Evolutionary conservation across 1,140 invertebrate genomes (phyloP), one percentile per base, ranked within the genome.

Genomic region (Hyphantria cunea): DNA sequence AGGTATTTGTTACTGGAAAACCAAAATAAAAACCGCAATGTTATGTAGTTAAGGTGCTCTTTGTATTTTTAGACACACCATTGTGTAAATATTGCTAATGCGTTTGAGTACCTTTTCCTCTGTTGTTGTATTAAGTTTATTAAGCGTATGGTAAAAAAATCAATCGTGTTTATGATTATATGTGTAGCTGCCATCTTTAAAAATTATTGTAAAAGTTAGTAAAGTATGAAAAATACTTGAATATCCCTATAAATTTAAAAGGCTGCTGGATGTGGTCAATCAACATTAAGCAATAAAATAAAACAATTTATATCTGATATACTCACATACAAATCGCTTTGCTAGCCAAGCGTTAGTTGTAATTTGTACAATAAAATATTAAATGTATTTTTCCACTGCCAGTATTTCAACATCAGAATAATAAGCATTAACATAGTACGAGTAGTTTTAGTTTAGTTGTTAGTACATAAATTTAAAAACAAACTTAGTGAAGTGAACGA

Each of bases 311-410:
- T 50, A 33, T 34, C 8, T 37, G 11, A 4, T 10, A 37, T 25
- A 48, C 15, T 9, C 10, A 11, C 37, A 33, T 47, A 48, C 6
- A 49, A 58, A 11, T 25, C 49, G 7, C 31, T 33, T 11, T 47
- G 56, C 45, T 55, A 61, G 12, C 55, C 53, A 14, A 39, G 13
- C 44, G 32, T 39, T 64, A 64, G 56, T 13, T 56, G 45, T 56
- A 58, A 56, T 62, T 44, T 66, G 58, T 67, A 67, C 48, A 39
- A 60, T 66, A 62, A 55, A 47, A 72, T 84, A 82, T 67, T 81
- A 10, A 80, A 82, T 80, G 80, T 91, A 91, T 90, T 91, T 90
- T 91, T 91, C 84, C 90, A 92, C 89, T 92, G 89, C 90, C 90
- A 92, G 90, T 92, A 91, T 91, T 91, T 89, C 83, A 89, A 82